These are phyloP conservation scores for Erpetoichthys calabaricus DNA, from an alignment of 2,797 vertebrate genomes.

Conservation along the genomic window DNA sequence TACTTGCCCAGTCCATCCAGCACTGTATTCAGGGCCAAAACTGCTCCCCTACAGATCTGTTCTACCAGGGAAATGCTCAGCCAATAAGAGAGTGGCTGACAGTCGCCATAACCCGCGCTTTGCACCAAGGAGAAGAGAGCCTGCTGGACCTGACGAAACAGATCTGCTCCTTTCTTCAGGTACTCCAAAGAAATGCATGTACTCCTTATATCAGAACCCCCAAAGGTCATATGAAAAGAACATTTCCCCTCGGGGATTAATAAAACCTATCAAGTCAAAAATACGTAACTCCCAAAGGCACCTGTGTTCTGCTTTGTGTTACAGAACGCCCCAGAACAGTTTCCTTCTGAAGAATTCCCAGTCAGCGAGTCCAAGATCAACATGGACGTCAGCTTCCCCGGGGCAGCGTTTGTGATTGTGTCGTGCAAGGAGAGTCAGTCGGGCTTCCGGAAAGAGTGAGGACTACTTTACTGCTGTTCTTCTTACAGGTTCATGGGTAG, in stretches of 20 bases:
- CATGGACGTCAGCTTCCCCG: conserved; percentile 94
- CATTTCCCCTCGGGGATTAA: background rate
- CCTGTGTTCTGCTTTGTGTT: conserved; percentile 3
- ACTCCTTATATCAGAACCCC: background rate
- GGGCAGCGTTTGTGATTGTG: conserved; percentile 83
- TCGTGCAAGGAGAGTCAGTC: conserved; percentile 94
- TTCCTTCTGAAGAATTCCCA: conserved; percentile 88
- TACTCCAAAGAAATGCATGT: conserved; percentile 19
- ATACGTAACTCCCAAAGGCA: background rate
- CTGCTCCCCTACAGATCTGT: conserved; percentile 87
- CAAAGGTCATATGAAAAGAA: background rate
- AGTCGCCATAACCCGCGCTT: conserved; percentile 82
- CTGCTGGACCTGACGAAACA: conserved; percentile 87
- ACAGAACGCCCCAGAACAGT: conserved; percentile 86
- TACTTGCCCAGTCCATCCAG: conserved; percentile 83
- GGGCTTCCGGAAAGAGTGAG: conserved; percentile 94
- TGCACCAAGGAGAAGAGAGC: conserved; percentile 93
- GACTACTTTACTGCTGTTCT: conserved; percentile 6
- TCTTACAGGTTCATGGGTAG: background rate
- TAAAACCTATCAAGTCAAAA: background rate
- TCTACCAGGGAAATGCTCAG: conserved; percentile 87
- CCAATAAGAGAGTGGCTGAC: conserved; percentile 84
- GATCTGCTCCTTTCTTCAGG: conserved; percentile 93
- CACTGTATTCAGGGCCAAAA: conserved; percentile 80
- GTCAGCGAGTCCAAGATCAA: conserved; percentile 90